A percentile compares a stretch with the other conserved stretches of the same genome.
These are phyloP conservation scores for Monopterus albus DNA, from an alignment of 2,113 vertebrate species.

Conservation along the genomic window DNA sequence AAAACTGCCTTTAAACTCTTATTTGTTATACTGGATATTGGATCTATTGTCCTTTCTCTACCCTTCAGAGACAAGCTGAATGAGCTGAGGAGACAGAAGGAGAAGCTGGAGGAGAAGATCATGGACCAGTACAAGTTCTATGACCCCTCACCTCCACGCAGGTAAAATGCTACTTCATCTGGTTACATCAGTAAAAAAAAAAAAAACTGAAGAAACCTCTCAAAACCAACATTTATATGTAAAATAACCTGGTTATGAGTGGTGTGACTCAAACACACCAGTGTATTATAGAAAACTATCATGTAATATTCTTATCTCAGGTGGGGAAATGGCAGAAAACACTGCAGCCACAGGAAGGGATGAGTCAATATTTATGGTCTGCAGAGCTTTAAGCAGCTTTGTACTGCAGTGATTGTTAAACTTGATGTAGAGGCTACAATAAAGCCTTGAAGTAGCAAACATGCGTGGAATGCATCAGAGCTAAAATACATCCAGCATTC, in stretches of 20 bases:
- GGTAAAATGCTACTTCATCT: constrained; percentile 78
- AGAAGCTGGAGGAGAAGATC: constrained; percentile 99
- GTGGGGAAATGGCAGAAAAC: not conserved
- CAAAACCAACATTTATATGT: too few relatives aligned
- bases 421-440: not conserved
- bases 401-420: not conserved
- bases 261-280: not conserved
- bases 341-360: too few relatives aligned
- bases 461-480: not conserved
- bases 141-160: constrained; percentile 96
- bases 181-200: not conserved
- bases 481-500: not conserved
- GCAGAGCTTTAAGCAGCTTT: constrained; percentile 28
- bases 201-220: too few relatives aligned
- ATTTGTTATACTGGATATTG: not conserved
- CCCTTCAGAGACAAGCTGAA: constrained; percentile 94
- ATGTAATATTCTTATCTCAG: not conserved
- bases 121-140: constrained; percentile 99
- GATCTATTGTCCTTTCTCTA: not conserved
- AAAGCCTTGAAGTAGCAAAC: not conserved
- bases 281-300: not conserved
- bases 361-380: constrained; percentile 49
- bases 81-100: constrained; percentile 96
- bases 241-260: not conserved
- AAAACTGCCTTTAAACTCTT: too few relatives aligned